Evolutionary conservation across 2,113 vertebrate species (phyloP).

Genomic region (Lagenorhynchus albirostris): DNA sequence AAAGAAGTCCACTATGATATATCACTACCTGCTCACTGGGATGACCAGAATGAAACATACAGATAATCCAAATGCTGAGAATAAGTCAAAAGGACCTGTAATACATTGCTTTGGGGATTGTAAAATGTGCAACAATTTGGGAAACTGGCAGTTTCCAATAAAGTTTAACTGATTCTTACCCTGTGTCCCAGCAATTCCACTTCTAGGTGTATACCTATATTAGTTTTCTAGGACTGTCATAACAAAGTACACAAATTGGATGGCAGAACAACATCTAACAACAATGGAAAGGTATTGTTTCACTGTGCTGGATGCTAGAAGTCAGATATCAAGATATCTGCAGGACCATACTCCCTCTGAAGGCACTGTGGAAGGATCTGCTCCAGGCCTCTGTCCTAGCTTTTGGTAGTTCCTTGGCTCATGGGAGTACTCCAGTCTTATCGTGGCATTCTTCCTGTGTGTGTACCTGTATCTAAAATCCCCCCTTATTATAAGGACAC

Average conservation of each 20-base stretch:
- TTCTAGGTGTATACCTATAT: not conserved
- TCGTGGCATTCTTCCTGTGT: not conserved
- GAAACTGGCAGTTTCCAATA: not conserved
- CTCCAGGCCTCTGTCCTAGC: not conserved
- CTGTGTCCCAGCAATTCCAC: not conserved
- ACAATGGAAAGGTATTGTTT: not conserved
- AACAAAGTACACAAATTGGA: not conserved
- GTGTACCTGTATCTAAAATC: not conserved
- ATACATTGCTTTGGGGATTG: not conserved
- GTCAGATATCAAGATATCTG: accelerated
- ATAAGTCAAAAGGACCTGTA: not conserved
- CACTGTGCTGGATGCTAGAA: too few relatives aligned
- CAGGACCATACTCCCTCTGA: not conserved
- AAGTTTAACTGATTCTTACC: not conserved
- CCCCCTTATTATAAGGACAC: not conserved
- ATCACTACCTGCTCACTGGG: not conserved
- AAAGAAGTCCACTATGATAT: not conserved
- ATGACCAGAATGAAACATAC: not conserved
- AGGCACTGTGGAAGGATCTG: not conserved
- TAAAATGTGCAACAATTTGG: not conserved
- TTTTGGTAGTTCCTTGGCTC: not conserved
- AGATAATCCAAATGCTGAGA: not conserved
- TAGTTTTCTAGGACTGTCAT: not conserved
- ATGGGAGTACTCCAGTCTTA: not conserved
- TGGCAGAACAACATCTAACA: not conserved